Conservation (phyloP, 2,797 vertebrate species). For the Microchirus variegatus region DNA sequence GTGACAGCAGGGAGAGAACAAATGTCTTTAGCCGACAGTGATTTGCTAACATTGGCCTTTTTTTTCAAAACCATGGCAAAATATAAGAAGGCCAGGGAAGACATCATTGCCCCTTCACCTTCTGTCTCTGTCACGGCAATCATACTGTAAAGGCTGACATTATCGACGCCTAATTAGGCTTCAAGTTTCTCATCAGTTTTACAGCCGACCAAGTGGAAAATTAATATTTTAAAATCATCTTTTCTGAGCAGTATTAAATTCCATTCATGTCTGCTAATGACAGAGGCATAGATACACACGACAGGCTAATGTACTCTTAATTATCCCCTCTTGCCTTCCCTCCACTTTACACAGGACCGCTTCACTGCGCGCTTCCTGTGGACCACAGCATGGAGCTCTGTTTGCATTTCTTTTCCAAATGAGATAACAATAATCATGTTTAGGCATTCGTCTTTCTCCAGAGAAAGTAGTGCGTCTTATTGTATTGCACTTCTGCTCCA, state of each 20-base stretch:
- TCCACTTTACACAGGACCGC: constrained; percentile 15
- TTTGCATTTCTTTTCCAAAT: constrained; percentile 3
- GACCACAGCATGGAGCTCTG: constrained; percentile 23
- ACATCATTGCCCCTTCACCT: constrained; percentile 10
- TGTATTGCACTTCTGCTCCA: no score
- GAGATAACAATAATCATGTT: neutral
- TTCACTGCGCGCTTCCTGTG: constrained; percentile 24
- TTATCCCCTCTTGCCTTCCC: constrained; percentile 42
- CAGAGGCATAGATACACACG: constrained; percentile 50
- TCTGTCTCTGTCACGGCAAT: constrained; percentile 32
- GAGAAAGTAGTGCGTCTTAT: neutral
- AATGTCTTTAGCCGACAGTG: constrained; percentile 19
- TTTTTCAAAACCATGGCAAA: constrained; percentile 9
- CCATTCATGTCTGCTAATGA: constrained; percentile 65
- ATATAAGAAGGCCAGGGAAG: constrained; percentile 23
- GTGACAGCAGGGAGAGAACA: constrained; percentile 15
- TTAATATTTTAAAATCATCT: constrained; percentile 72
- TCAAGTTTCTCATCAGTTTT: constrained; percentile 72
- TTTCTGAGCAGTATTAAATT: constrained; percentile 60
- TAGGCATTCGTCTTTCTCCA: neutral
- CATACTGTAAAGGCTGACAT: constrained; percentile 55
- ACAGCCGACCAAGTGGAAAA: constrained; percentile 78
- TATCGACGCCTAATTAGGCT: constrained; percentile 73
- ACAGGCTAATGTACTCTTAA: constrained; percentile 51
- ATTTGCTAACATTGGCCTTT: constrained; percentile 28